Conservation (phyloP, 92 coral and sea anemone genomes). For the Phenganax stokvisi region DNA sequence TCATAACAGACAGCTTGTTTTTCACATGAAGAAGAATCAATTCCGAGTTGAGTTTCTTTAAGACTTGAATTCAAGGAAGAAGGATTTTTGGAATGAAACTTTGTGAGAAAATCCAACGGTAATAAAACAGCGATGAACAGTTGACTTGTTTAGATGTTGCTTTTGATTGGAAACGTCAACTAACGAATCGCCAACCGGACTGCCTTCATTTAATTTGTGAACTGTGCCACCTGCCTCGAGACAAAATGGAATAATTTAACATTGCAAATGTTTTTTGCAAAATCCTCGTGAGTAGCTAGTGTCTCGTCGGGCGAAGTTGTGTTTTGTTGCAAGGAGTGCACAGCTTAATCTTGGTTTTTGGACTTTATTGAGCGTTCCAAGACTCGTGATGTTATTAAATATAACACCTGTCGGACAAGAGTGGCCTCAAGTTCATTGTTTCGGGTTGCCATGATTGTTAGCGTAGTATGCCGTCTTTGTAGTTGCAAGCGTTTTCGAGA, state of each 20-base stretch:
- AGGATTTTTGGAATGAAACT: background rate
- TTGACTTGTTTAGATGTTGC: constrained; percentile 16
- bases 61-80: background rate
- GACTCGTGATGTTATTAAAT: background rate
- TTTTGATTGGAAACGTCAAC: constrained; percentile 25
- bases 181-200: constrained; percentile 9
- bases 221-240: constrained; percentile 20
- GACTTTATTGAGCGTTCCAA: too few species aligned
- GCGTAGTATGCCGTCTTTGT: too few species aligned
- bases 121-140: constrained; percentile 5
- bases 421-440: background rate
- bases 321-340: background rate
- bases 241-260: background rate
- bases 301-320: background rate
- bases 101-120: background rate
- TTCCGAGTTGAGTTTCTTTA: background rate
- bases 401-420: constrained; percentile 34
- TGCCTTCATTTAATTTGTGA: constrained; percentile 19
- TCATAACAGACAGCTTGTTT: too few species aligned
- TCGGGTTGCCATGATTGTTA: background rate
- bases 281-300: background rate
- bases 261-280: background rate
- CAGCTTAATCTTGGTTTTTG: background rate
- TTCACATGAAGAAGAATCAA: background rate
- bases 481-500: too few species aligned